Evolutionary conservation across 2,113 vertebrate genomes (phyloP).

Genomic region (Hippocampus mohnikei): DNA sequence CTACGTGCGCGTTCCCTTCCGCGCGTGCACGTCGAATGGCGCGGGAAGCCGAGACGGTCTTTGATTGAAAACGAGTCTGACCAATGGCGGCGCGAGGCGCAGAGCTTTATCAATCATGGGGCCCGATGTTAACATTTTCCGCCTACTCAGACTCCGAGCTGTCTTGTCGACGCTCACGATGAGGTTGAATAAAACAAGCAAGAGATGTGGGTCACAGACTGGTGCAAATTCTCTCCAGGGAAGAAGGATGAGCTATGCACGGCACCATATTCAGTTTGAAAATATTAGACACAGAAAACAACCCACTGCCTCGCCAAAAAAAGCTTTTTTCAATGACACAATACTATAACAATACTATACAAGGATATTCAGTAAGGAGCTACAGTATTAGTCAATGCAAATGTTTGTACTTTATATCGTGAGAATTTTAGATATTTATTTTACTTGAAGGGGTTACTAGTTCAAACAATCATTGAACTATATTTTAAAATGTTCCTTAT

Average conservation of each 20-base stretch:
- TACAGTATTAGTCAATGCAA: no score
- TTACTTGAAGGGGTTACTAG: no score
- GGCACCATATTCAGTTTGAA: not conserved
- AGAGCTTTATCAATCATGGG: slow-evolving; percentile 36
- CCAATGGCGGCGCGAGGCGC: slow-evolving; percentile 44
- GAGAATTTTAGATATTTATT: no score
- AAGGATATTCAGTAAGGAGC: no score
- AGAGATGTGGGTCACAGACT: slow-evolving; percentile 58
- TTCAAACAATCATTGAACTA: no score
- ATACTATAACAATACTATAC: no score
- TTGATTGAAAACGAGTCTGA: slow-evolving; percentile 46
- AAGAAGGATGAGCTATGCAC: not conserved
- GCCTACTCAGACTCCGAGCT: slow-evolving; percentile 31
- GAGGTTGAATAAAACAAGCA: slow-evolving; percentile 58
- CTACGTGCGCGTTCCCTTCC: slow-evolving; percentile 62
- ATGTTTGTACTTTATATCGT: no score
- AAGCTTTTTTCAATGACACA: no score
- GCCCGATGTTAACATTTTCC: slow-evolving; percentile 9
- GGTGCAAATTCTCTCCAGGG: slow-evolving; percentile 2
- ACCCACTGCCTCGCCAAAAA: not conserved
- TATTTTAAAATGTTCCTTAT: no score
- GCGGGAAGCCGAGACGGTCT: slow-evolving; percentile 53
- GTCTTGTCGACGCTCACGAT: slow-evolving; percentile 47
- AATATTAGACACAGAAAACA: not conserved
- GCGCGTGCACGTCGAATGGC: slow-evolving; percentile 70